Evolutionary conservation across 2,113 vertebrate genomes (phyloP).

Genomic region (Aegithalos caudatus): DNA sequence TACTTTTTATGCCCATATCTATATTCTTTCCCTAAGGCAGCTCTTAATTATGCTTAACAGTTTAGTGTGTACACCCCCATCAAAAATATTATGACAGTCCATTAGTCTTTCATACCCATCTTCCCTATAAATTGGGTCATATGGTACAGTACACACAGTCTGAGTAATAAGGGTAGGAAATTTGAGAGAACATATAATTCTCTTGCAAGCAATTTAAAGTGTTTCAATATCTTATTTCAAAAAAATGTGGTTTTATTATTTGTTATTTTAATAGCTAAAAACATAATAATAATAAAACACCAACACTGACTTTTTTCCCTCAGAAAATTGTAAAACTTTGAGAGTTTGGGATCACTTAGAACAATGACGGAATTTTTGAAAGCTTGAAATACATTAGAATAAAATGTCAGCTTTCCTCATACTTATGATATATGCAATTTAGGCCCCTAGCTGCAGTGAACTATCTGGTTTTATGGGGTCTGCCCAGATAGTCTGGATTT

Average conservation of each 20-base stretch:
- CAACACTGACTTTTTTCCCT: background rate
- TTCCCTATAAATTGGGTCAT: background rate
- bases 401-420: background rate
- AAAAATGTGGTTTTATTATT: background rate
- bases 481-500: slow-evolving; percentile 19
- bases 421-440: background rate
- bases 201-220: background rate
- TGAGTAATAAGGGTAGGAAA: background rate
- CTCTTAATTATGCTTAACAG: background rate
- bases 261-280: background rate
- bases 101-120: background rate
- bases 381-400: background rate
- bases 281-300: background rate
- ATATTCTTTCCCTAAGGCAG: background rate
- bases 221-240: background rate
- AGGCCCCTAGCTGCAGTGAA: background rate
- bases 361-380: background rate
- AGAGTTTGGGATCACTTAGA: background rate
- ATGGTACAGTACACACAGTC: background rate
- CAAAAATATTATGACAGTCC: background rate
- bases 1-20: background rate
- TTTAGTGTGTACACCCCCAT: background rate
- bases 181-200: background rate
- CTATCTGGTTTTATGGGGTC: slow-evolving; percentile 16
- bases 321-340: background rate